Evolutionary conservation across 2,113 vertebrate genomes (phyloP), one percentile per base, ranked within the genome.

Genomic region (Thermophis baileyi): DNA sequence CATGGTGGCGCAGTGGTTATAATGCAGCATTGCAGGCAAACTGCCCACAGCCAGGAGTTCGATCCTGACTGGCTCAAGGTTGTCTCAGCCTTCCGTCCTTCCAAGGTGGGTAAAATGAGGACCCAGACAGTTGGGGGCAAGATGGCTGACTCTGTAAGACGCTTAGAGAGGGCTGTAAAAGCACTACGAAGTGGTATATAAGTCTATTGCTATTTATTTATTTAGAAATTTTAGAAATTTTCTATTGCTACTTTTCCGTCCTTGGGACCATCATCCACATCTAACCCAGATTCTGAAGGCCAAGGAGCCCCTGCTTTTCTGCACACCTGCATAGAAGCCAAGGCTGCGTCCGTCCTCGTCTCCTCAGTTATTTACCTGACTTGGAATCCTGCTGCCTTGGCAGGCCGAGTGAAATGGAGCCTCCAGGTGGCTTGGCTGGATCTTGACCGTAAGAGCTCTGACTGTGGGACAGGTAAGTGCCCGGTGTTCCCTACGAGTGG

Each of bases 341-440:
- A 20, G 6, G 49, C 30, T 1, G 44, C 3, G 3, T 3, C 30
- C 6, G 0, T 50, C 25, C 2, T 24, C 7, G 5, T 18, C n/a
- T 74, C 69, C 2, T 35, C 16, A 3, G 16, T 74, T 16, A 40
- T 97, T 95, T 97, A 99, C 99, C 99, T 97, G 99, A 95, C 96
- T 99, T 99, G 96, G 98, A 97, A 55, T 99, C 99, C 93, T 99
- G 99, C 93, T 99, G 99, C 92, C 99, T 98, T 35, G 99, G 99
- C 93, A 99, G 97, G 60, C 99, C 99, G 44, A 99, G 97, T 89
- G 99, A 99, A 94, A 99, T 99, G 49, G 99, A 99, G 89, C 99
- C 99, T 93, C 98, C 98, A 1, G 98, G 97, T 53, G 98, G 98
- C 96, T 99, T 99, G 47, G 98, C 97, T 81, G 98, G 95, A 92